phyloP scores from a whole-genome alignment of 2,888 invertebrate species.

The Myathropa florea region DNA sequence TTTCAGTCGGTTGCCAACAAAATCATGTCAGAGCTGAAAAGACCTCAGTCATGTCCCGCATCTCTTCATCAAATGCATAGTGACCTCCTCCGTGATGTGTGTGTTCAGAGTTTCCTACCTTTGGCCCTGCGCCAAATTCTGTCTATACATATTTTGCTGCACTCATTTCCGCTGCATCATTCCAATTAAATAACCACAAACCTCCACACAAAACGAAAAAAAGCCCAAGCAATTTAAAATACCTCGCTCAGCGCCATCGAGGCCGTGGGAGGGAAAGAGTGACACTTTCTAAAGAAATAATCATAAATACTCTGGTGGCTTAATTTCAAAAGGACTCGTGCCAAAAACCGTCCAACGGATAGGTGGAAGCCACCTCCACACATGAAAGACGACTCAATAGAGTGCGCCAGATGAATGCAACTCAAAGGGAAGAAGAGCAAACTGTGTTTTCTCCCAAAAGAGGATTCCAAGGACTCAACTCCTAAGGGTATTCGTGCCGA shows the following conservation, averaged over 20 bases:
- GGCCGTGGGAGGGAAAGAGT: conserved; percentile 4
- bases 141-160: conserved; percentile 1
- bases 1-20: background rate
- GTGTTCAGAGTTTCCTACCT: no score
- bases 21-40: background rate
- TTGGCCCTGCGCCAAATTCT: conserved; percentile 42
- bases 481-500: conserved; percentile 48
- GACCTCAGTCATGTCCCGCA: background rate
- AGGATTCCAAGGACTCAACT: conserved; percentile 40
- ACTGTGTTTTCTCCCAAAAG: no score
- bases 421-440: conserved; percentile 22
- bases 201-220: background rate
- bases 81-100: background rate
- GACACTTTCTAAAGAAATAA: conserved; percentile 58
- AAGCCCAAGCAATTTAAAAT: conserved; percentile 39
- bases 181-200: conserved; percentile 58
- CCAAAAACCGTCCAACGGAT: conserved; percentile 35
- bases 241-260: conserved; percentile 9
- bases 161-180: conserved; percentile 56
- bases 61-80: background rate
- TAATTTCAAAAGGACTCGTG: conserved; percentile 41
- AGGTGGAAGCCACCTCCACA: conserved; percentile 25
- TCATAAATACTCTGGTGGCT: conserved; percentile 43
- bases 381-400: conserved; percentile 46
- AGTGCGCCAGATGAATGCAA: conserved; percentile 33